Conservation (phyloP, 2,113 vertebrate species). For the Oxygymnocypris stewartii region DNA sequence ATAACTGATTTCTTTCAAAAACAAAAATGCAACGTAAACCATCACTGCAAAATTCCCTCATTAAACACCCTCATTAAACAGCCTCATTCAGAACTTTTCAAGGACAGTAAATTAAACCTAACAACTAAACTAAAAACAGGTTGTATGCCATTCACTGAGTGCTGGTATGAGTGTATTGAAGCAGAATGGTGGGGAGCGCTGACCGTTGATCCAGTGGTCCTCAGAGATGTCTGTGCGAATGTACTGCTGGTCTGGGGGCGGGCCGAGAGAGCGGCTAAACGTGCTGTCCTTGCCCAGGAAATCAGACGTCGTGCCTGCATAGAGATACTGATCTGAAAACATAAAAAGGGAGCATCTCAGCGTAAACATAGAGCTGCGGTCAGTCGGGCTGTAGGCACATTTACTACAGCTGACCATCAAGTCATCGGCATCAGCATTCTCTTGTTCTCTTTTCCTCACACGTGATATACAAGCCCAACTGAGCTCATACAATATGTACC, state of each 20-base stretch:
- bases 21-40: not conserved
- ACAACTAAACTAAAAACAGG: not conserved
- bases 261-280: slow-evolving; percentile 92
- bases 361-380: not conserved
- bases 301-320: slow-evolving; percentile 92
- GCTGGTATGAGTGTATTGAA: not conserved
- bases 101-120: not conserved
- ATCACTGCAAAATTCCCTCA: not conserved
- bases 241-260: slow-evolving; percentile 89
- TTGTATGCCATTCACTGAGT: not conserved
- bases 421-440: not conserved
- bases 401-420: not conserved
- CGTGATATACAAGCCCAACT: no score
- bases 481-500: no score
- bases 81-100: not conserved
- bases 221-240: slow-evolving; percentile 96
- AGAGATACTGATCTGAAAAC: slow-evolving; percentile 87
- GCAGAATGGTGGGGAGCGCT: not conserved
- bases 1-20: not conserved
- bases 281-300: slow-evolving; percentile 95
- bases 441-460: not conserved
- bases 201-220: slow-evolving; percentile 97
- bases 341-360: slow-evolving; percentile 21
- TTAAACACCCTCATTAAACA: not conserved
- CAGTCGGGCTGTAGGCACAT: slow-evolving; percentile 2